These are phyloP conservation scores for Stratiomys singularior DNA, from an alignment of 2,888 invertebrate genomes.

Conservation along the genomic window DNA sequence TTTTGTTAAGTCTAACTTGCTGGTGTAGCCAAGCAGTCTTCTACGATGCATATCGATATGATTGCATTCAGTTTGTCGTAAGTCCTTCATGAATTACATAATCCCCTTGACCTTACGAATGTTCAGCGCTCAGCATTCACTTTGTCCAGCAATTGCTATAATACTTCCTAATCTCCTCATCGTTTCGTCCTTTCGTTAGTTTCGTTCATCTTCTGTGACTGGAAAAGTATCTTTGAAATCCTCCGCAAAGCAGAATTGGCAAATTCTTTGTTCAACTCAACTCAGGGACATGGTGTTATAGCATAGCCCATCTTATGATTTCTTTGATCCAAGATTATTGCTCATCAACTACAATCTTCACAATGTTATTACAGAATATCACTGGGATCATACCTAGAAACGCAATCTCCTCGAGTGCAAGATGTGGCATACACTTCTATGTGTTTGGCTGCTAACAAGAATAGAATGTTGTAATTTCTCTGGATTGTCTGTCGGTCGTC, in stretches of 20 bases:
- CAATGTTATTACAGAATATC: neutral
- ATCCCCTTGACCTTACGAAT: neutral
- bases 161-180: constrained; percentile 14
- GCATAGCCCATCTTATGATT: neutral
- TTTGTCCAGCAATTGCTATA: neutral
- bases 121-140: neutral
- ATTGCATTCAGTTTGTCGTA: constrained; percentile 5
- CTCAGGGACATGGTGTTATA: neutral
- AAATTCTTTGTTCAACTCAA: neutral
- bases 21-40: neutral
- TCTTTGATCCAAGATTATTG: constrained; percentile 16
- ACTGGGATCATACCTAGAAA: neutral
- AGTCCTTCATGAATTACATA: constrained; percentile 4
- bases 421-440: neutral
- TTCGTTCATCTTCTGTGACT: neutral
- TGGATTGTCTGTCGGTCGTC: constrained; percentile 9
- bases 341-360: constrained; percentile 28
- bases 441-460: neutral
- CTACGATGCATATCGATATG: neutral
- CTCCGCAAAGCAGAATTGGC: neutral
- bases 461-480: constrained; percentile 9
- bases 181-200: neutral
- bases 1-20: neutral
- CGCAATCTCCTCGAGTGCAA: neutral
- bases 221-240: neutral